Evolutionary conservation across 2,797 vertebrate genomes (phyloP).

Genomic region (Hozukius guyotensis): DNA sequence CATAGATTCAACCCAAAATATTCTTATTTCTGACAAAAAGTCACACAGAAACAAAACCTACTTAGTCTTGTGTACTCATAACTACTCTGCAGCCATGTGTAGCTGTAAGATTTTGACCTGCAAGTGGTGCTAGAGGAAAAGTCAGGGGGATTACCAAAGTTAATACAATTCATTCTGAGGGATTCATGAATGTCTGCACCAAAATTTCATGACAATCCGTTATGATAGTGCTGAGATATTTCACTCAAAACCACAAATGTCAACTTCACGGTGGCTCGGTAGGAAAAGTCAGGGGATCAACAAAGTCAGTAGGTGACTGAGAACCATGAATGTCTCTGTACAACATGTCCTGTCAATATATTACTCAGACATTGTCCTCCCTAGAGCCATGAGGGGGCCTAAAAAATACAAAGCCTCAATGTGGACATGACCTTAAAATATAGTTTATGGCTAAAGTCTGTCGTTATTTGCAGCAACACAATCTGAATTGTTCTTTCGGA

Average conservation of each 20-base stretch:
- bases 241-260: not conserved
- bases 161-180: not conserved
- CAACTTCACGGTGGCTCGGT: not conserved
- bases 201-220: not conserved
- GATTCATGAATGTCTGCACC: not conserved
- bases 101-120: not conserved
- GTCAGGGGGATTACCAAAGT: not conserved
- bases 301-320: not conserved
- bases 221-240: not conserved
- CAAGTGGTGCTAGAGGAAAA: not conserved
- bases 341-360: not conserved
- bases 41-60: not conserved
- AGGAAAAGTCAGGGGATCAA: not conserved
- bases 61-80: not conserved
- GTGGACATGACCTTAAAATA: not conserved
- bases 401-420: not conserved
- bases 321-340: not conserved
- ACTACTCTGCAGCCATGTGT: not conserved
- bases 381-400: not conserved
- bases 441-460: not conserved
- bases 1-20: not conserved
- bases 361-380: not conserved
- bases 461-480: not conserved
- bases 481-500: not conserved
- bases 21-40: not conserved